These are phyloP conservation scores for Cinclus cinclus DNA, from an alignment of 2,113 vertebrate genomes.

Conservation along the genomic window DNA sequence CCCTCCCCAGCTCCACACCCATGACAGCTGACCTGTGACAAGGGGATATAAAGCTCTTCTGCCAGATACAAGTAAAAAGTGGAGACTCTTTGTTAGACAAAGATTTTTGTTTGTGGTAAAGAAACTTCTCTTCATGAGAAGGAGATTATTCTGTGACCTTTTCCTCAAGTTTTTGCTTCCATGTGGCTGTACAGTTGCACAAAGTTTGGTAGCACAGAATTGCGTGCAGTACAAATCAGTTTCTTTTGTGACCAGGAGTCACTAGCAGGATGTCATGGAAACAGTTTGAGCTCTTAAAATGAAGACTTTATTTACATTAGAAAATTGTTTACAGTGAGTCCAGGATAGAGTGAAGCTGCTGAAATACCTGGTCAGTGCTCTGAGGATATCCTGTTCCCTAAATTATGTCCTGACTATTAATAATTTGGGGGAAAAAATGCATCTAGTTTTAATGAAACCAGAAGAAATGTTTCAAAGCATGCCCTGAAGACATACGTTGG, in stretches of 20 bases:
- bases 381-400: background rate
- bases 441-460: background rate
- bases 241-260: background rate
- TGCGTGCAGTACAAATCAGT: fast-evolving
- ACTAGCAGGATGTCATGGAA: background rate
- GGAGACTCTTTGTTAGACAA: background rate
- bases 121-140: background rate
- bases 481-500: background rate
- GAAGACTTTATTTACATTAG: background rate
- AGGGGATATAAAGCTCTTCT: background rate
- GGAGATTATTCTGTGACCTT: background rate
- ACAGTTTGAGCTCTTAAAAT: background rate
- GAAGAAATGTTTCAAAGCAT: background rate
- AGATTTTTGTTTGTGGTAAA: background rate
- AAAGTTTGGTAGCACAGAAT: background rate
- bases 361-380: background rate
- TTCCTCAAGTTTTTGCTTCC: background rate
- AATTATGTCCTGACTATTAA: background rate
- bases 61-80: background rate
- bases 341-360: background rate
- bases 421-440: background rate
- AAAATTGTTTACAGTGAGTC: background rate
- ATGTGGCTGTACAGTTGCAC: background rate
- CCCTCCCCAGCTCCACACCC: background rate
- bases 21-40: background rate